phyloP scores from a whole-genome alignment of 2,113 vertebrate genomes.

The cat (Felis catus) region F.catus_Fca126_mat1.0 CM031419.1:182089001-182089500 shows the following conservation, averaged over 20 bases:
- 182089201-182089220: too few relatives aligned
- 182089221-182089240: neutral
- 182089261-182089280: too few relatives aligned
- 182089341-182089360: neutral
- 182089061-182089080: neutral
- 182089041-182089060: neutral
- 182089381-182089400: neutral
- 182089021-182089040: neutral
- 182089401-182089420: neutral
- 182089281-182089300: neutral
- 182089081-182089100: neutral
- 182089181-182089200: neutral
- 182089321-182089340: neutral
- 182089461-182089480: neutral
- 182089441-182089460: neutral
- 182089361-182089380: neutral
- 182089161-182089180: too few relatives aligned
- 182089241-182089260: neutral
- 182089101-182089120: neutral
- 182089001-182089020: neutral
- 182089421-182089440: fast-evolving
- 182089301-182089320: neutral
- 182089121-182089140: neutral
- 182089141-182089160: neutral
- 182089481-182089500: neutral